A percentile compares a stretch with the other conserved stretches of the same genome.
These are phyloP conservation scores for Drosophila asahinai DNA, from an alignment of 1,140 invertebrate genomes.

Conservation along the genomic window DNA sequence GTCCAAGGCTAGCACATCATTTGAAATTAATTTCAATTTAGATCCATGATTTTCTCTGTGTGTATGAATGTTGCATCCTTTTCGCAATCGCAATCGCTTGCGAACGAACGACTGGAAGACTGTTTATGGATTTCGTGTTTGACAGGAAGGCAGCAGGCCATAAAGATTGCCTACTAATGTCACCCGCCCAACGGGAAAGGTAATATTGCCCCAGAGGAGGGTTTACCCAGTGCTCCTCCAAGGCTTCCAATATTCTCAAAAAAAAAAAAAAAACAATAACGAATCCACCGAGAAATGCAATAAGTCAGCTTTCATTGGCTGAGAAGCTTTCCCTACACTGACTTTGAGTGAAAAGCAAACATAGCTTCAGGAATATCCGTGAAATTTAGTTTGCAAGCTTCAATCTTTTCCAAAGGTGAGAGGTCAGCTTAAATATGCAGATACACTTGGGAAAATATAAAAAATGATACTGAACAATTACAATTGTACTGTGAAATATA, in stretches of 20 bases:
- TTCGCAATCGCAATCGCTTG: slow-evolving; percentile 48
- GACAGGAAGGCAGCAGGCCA: slow-evolving; percentile 74
- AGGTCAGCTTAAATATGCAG: slow-evolving; percentile 7
- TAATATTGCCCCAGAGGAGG: slow-evolving; percentile 34
- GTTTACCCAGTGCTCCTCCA: slow-evolving; percentile 3
- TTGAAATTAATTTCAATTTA: no score
- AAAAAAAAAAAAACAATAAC: background rate
- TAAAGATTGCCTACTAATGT: slow-evolving; percentile 78
- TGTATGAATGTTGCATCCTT: slow-evolving; percentile 45
- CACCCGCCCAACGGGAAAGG: slow-evolving; percentile 34
- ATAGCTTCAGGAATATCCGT: background rate
- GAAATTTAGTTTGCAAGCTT: background rate
- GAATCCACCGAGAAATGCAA: slow-evolving; percentile 11
- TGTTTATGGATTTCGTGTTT: slow-evolving; percentile 78
- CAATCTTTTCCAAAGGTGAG: slow-evolving; percentile 1
- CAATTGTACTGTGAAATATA: no score
- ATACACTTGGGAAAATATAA: background rate
- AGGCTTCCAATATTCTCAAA: slow-evolving; percentile 22
- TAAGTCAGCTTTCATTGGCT: slow-evolving; percentile 37
- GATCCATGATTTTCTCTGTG: background rate
- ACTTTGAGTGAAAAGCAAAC: slow-evolving; percentile 33
- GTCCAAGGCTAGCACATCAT: background rate
- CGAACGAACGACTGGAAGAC: slow-evolving; percentile 35
- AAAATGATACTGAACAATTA: background rate
- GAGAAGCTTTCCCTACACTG: slow-evolving; percentile 4